These are phyloP conservation scores for Silurus glanis DNA, from an alignment of 2,113 vertebrate genomes.

Conservation along the genomic window DNA sequence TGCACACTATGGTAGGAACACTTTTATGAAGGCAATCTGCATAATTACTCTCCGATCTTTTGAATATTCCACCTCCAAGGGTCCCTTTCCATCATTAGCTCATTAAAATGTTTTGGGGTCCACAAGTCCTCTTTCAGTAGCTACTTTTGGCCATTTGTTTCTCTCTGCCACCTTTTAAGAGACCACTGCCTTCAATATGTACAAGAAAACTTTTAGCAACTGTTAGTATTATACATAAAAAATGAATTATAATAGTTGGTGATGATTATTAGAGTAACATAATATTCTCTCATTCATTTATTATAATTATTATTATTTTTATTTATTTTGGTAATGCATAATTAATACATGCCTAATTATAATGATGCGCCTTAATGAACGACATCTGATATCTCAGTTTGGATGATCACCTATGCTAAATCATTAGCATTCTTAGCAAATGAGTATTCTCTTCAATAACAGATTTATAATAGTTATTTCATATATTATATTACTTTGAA, in stretches of 20 bases:
- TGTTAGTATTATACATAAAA: not conserved
- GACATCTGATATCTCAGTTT: not conserved
- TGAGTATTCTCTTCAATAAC: not conserved
- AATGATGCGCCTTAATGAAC: not conserved
- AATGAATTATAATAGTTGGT: not conserved
- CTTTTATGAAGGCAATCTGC: conserved; percentile 55
- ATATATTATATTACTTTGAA: not conserved
- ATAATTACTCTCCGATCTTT: conserved; percentile 53
- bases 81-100: conserved; percentile 43
- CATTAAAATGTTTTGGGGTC: conserved; percentile 51
- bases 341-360: not conserved
- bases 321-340: not conserved
- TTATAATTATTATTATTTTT: not conserved
- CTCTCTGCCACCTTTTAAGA: not conserved
- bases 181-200: not conserved
- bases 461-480: no score
- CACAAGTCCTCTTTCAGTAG: conserved; percentile 7
- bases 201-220: no score
- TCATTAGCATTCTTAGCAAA: not conserved
- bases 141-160: not conserved
- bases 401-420: not conserved
- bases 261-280: not conserved
- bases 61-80: conserved; percentile 46
- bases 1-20: conserved; percentile 44
- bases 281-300: not conserved